Evolutionary conservation across 2,888 invertebrate genomes (phyloP), one percentile per base, ranked within the genome.

Genomic region (Pedicia rivosa): DNA sequence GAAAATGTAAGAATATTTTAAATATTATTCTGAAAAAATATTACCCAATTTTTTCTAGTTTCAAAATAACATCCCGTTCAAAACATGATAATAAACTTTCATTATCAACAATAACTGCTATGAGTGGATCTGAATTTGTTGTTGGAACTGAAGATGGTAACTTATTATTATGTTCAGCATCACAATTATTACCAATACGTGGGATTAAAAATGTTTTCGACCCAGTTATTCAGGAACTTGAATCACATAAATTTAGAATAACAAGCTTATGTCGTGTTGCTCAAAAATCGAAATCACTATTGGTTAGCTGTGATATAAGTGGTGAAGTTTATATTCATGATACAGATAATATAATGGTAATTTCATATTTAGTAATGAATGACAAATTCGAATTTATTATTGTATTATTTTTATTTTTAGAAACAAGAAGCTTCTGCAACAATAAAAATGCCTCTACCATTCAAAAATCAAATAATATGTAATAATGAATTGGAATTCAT

Each of bases 281-380:
- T 16, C 41, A 52, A 33, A 43, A 42, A 4, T 53, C 54, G 12
- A 46, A 45, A 5, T 48, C 40, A n/a, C 41, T 52, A 4, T 44
- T 60, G 2, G 43, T 61, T 9, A 59, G 57, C 38, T 57, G 56
- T 37, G 61, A 61, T 44, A 40, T 60, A 12, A 59, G 58, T 38
- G 61, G 61, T 3, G 54, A 60, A 42, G 48, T 59, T 7, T 54
- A 48, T 39, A 53, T 53, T 37, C 58, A 59, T 35, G 53, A 55
- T 32, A 44, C 56, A 37, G 43, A 48, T 2, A 49, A 49, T 34
- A 42, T 40, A 2, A 55, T 54, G 38, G 55, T 26, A 26, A 7
- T n/a, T 26, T 8, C 5, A 20, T 8, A 24, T 24, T 24, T n/a
- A n/a, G n/a, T n/a, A n/a, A n/a, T n/a, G n/a, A n/a, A n/a, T n/a